phyloP scores from a whole-genome alignment of 2,888 invertebrate species.

The Chironomus riparius region DNA sequence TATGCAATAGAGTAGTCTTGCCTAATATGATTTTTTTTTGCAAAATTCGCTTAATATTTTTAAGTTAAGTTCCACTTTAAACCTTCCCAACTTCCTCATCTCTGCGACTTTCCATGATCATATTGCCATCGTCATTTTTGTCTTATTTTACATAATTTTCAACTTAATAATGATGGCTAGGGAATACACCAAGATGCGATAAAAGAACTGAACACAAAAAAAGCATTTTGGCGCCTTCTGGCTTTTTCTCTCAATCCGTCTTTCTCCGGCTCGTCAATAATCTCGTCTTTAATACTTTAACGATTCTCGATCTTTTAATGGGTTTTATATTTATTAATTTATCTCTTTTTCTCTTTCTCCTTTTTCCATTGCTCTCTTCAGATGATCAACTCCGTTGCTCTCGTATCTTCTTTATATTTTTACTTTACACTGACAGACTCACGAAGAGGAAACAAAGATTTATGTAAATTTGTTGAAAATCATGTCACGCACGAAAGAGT shows the following conservation, averaged over 20 bases:
- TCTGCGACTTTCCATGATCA: too few relatives aligned
- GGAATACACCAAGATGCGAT: background rate
- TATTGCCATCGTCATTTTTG: background rate
- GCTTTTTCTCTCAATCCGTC: background rate
- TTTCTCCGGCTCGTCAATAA: background rate
- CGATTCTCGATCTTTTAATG: slow-evolving; percentile 25
- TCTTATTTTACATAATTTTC: slow-evolving; percentile 20
- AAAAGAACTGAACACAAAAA: background rate
- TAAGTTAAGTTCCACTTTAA: too few relatives aligned
- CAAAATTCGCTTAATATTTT: too few relatives aligned
- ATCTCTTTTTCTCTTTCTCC: background rate
- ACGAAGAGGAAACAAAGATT: background rate
- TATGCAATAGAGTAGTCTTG: too few relatives aligned
- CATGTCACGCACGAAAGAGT: slow-evolving; percentile 20
- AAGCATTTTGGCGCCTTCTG: slow-evolving; percentile 25
- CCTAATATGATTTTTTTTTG: too few relatives aligned
- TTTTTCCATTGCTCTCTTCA: background rate
- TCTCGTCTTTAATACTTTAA: slow-evolving; percentile 10
- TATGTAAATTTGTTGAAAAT: slow-evolving; percentile 22
- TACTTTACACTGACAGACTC: too few relatives aligned
- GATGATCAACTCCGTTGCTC: background rate
- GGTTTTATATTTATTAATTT: slow-evolving; percentile 25
- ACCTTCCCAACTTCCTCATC: too few relatives aligned
- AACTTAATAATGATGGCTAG: background rate
- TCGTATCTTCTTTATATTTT: too few relatives aligned